These are phyloP conservation scores for Synaphobranchus kaupii DNA, from an alignment of 2,797 vertebrate species.

Conservation along the genomic window DNA sequence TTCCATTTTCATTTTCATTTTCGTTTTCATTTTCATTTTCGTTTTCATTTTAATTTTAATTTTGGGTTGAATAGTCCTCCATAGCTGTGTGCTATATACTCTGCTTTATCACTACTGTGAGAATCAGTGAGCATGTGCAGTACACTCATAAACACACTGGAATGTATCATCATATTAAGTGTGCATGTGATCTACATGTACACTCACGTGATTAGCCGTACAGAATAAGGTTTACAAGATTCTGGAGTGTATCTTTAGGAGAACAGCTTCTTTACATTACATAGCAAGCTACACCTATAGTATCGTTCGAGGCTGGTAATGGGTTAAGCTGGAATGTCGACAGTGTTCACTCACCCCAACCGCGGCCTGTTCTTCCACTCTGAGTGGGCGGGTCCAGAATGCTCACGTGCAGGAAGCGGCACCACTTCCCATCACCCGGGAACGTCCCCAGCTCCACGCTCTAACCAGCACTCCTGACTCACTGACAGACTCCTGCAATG, in stretches of 20 bases:
- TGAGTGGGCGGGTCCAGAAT: neutral
- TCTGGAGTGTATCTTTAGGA: neutral
- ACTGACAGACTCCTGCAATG: neutral
- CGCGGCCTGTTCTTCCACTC: neutral
- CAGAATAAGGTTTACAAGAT: neutral
- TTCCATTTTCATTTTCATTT: no score
- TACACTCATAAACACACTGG: neutral
- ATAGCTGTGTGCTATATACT: neutral
- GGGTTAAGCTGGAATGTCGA: neutral
- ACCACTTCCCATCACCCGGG: neutral
- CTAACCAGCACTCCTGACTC: neutral
- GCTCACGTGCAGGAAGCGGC: neutral
- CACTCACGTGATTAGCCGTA: neutral
- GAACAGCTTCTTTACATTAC: neutral
- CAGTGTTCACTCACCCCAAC: neutral
- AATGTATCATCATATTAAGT: neutral
- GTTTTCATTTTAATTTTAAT: no score
- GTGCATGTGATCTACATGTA: neutral
- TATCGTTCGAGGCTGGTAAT: neutral
- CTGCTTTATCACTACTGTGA: neutral
- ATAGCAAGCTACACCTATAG: neutral
- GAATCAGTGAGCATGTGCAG: no score
- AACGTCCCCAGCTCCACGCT: neutral
- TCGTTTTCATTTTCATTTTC: no score
- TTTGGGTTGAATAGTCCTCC: no score